phyloP scores from a whole-genome alignment of 1,140 invertebrate genomes.

The Zaprionus vittiger region DNA sequence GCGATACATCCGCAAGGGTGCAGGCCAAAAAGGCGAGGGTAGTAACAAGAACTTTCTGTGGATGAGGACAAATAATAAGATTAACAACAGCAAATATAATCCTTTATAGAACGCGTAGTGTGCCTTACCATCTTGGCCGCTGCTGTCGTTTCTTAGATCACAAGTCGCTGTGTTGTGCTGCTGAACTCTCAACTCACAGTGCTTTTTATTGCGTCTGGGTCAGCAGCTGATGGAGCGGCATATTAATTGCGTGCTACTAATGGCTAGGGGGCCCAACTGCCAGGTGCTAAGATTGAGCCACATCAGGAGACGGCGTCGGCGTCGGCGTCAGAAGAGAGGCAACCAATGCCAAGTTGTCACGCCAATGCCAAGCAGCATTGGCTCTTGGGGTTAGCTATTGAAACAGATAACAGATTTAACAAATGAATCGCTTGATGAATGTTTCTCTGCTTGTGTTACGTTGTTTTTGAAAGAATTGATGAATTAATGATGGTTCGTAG shows the following conservation, averaged over 20 bases:
- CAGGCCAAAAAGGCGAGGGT: conserved; percentile 74
- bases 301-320: background rate
- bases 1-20: conserved; percentile 72
- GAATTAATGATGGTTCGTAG: conserved; percentile 59
- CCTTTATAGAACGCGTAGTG: no score
- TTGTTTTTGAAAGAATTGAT: conserved; percentile 45
- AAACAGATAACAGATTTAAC: conserved; percentile 35
- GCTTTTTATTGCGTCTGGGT: conserved; percentile 61
- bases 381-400: conserved; percentile 29
- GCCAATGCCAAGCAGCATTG: conserved; percentile 44
- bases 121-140: conserved; percentile 9
- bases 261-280: conserved; percentile 42
- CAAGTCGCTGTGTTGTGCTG: conserved; percentile 59
- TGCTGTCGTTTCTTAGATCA: conserved; percentile 63
- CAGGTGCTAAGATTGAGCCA: conserved; percentile 16
- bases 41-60: conserved; percentile 66
- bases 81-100: background rate
- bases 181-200: conserved; percentile 48
- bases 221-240: conserved; percentile 25
- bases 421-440: conserved; percentile 1
- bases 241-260: conserved; percentile 70
- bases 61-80: background rate
- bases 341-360: conserved; percentile 69
- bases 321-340: conserved; percentile 39
- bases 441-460: background rate